A percentile compares a stretch with the other conserved stretches of the same genome.
Evolutionary conservation across 2,797 vertebrate genomes (phyloP).

Genomic region (Poecilia wingei): DNA sequence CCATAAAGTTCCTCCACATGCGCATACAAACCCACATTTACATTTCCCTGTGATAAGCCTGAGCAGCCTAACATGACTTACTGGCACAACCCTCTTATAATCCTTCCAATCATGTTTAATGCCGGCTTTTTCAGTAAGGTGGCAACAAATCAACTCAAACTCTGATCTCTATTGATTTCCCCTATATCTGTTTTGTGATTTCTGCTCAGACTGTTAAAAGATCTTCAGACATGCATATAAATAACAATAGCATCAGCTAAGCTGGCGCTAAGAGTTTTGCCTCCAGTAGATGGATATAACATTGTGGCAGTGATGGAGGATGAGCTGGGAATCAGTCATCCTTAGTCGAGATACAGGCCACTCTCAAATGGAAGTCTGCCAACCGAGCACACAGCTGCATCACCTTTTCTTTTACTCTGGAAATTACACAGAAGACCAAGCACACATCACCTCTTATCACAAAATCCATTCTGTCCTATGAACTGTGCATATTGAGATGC

Average conservation of each 20-base stretch:
- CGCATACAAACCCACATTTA: constrained; percentile 22
- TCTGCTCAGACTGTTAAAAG: constrained; percentile 16
- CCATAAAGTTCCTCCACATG: constrained; percentile 38
- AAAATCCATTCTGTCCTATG: constrained; percentile 48
- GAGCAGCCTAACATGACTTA: constrained; percentile 8
- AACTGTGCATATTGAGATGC: constrained; percentile 39
- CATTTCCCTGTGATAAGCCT: constrained; percentile 18
- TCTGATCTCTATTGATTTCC: not conserved
- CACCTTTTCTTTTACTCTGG: constrained; percentile 27
- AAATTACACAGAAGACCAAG: constrained; percentile 34
- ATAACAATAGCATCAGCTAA: constrained; percentile 57
- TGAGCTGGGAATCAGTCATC: constrained; percentile 58
- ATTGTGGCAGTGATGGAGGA: constrained; percentile 36
- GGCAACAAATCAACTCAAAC: constrained; percentile 3
- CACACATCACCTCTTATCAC: constrained; percentile 57
- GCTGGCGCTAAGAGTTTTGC: constrained; percentile 19
- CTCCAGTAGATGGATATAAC: constrained; percentile 45
- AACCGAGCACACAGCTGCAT: constrained; percentile 35
- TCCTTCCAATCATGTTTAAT: constrained; percentile 1
- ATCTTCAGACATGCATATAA: constrained; percentile 44
- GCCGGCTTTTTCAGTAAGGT: constrained; percentile 8
- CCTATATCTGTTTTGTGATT: constrained; percentile 19
- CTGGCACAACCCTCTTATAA: constrained; percentile 4
- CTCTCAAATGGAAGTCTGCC: constrained; percentile 62
- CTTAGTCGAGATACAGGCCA: constrained; percentile 63